A percentile compares a stretch with the other conserved stretches of the same genome.
Conservation (phyloP, 2,113 vertebrate species). For the Jacana jacana region DNA sequence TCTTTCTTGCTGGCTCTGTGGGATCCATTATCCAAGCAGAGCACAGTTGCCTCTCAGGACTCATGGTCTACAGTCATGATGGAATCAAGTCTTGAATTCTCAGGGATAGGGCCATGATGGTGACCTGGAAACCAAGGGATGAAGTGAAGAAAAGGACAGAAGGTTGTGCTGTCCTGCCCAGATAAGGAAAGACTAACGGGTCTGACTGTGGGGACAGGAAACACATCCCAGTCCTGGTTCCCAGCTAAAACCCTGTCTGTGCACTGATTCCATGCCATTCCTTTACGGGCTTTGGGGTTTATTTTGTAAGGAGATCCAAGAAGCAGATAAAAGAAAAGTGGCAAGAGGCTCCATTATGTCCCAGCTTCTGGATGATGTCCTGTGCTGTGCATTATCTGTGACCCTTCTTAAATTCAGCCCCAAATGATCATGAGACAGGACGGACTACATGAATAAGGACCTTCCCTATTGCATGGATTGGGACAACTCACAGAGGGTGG, state of each 20-base stretch:
- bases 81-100: background rate
- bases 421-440: background rate
- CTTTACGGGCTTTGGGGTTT: background rate
- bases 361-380: background rate
- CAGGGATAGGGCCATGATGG: no score
- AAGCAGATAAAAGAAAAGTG: background rate
- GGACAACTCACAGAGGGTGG: background rate
- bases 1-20: background rate
- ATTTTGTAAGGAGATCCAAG: background rate
- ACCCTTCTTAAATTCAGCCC: background rate
- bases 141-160: background rate
- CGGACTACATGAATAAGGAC: background rate
- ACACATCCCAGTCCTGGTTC: fast-evolving
- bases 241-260: background rate
- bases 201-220: background rate
- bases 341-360: background rate
- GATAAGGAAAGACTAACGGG: background rate
- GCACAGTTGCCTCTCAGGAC: background rate
- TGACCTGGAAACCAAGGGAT: background rate
- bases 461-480: background rate
- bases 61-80: background rate
- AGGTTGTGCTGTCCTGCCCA: background rate
- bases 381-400: background rate
- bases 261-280: background rate
- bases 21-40: background rate